Conservation (phyloP, 2,888 invertebrate genomes). For the Bellardia pandia region DNA sequence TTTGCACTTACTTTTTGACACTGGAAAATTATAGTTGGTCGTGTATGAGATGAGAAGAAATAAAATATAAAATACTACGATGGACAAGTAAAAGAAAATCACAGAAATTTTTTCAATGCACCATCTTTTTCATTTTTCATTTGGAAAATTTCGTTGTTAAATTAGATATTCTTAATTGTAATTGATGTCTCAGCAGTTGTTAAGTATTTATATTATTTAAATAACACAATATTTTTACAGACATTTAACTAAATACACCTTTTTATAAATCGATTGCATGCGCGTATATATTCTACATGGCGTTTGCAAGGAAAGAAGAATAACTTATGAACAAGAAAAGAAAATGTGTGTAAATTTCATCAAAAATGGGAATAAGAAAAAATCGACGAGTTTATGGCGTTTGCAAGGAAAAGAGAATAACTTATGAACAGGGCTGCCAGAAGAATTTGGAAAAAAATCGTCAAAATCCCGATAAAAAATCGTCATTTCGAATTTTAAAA, state of each 20-base stretch:
- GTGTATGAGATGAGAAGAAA: constrained; percentile 44
- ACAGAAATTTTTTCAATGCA: constrained; percentile 60
- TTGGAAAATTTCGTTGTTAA: constrained; percentile 40
- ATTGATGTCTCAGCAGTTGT: constrained; percentile 17
- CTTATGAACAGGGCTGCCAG: background rate
- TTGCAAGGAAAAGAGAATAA: too few species aligned
- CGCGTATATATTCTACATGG: constrained; percentile 60
- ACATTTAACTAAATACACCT: constrained; percentile 33
- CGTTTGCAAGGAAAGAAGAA: constrained; percentile 68
- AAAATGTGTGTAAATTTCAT: constrained; percentile 43
- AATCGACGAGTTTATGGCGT: constrained; percentile 22
- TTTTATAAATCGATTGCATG: constrained; percentile 57
- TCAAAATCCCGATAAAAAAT: too few species aligned
- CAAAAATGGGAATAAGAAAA: constrained; percentile 44
- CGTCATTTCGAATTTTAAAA: too few species aligned
- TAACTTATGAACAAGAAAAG: constrained; percentile 68
- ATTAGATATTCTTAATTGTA: constrained; percentile 3
- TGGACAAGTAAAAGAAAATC: constrained; percentile 59
- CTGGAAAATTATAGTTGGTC: constrained; percentile 61
- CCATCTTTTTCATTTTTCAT: constrained; percentile 42
- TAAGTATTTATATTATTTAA: constrained; percentile 26
- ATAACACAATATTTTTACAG: constrained; percentile 22
- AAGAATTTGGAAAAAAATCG: too few species aligned
- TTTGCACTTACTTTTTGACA: constrained; percentile 66
- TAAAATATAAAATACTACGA: constrained; percentile 33